Base-by-base conservation (phyloP, 2,113 vertebrate genomes). In the Hippocampus mohnikei region DNA sequence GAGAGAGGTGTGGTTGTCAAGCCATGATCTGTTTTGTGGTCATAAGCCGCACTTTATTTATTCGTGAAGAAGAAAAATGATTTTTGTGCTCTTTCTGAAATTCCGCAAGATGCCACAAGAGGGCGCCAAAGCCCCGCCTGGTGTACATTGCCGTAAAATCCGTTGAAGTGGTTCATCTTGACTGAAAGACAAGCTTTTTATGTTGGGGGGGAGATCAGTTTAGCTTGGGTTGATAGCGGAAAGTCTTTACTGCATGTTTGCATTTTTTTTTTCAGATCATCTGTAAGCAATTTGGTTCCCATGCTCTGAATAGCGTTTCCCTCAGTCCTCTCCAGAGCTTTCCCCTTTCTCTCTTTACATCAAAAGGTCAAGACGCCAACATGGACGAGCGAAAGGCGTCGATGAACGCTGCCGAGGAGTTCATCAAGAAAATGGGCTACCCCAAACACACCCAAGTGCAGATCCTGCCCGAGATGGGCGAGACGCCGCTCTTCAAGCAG, bases 401-500 rank as follows among this genome's bases (percentile, higher is more conserved):
- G 1, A 87, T 99, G 89, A 96, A 93, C 83, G 94, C 95, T 0
- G 97, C 96, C 2, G 94, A 95, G 0, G 95, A 97, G 67, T 99
- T 99, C 88, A 98, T 99, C 88, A 93, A 93, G 78, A 96, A 98
- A 92, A 99, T 98, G 97, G 83, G 88, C 33, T 99, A 99, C 75
- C 94, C 95, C 3, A 95, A 93, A 76, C 94, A 98, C 50, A 99
- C 97, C 0, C 94, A 97, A 91, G 94, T 99, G 70, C 94, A 98
- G 78, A 89, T 99, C 66, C 93, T 99, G 60, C 97, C 97, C 0
- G 95, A 99, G 85, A 93, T 90, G 0, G 97, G 97, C 0, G 97
- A 99, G 92, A 99, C 96, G 0, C 97, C 97, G 0, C 89, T 99
- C 70, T 99, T 99, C 90, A 99, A 98, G 85, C 97, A 99, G 79